phyloP scores from a whole-genome alignment of 2,797 vertebrate species.

The Emydoidea blandingii region DNA sequence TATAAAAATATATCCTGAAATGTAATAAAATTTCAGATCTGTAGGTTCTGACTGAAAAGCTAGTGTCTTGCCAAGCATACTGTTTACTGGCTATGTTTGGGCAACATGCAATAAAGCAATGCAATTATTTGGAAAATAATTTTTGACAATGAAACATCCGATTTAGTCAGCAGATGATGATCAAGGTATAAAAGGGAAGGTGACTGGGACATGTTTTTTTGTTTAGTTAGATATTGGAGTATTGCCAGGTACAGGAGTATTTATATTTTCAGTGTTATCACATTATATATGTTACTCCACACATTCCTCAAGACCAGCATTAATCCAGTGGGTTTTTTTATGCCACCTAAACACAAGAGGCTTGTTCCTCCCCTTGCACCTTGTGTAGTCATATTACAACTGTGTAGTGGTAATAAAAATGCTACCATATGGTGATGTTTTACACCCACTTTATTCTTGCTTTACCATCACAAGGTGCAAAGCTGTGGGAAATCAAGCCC shows the following conservation, averaged over 20 bases:
- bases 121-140: constrained; percentile 20
- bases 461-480: not conserved
- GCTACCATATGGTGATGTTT: not conserved
- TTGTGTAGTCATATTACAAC: not conserved
- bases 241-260: not conserved
- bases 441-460: not conserved
- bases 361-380: not conserved
- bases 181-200: not conserved
- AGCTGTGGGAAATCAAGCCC: not conserved
- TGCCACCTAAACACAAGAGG: not conserved
- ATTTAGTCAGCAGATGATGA: constrained; percentile 6
- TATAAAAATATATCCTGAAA: not conserved
- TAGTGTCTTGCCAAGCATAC: not conserved
- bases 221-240: not conserved
- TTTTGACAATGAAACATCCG: not conserved
- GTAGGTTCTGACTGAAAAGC: not conserved
- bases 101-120: not conserved
- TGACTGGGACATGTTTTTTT: not conserved
- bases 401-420: constrained; percentile 19
- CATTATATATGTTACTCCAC: not conserved
- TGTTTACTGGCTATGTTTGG: not conserved
- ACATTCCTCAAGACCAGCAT: not conserved
- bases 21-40: not conserved
- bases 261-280: constrained; percentile 18
- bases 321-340: not conserved